These are phyloP conservation scores for Fragum whitleyi DNA, from an alignment of 2,888 invertebrate genomes.

Conservation along the genomic window DNA sequence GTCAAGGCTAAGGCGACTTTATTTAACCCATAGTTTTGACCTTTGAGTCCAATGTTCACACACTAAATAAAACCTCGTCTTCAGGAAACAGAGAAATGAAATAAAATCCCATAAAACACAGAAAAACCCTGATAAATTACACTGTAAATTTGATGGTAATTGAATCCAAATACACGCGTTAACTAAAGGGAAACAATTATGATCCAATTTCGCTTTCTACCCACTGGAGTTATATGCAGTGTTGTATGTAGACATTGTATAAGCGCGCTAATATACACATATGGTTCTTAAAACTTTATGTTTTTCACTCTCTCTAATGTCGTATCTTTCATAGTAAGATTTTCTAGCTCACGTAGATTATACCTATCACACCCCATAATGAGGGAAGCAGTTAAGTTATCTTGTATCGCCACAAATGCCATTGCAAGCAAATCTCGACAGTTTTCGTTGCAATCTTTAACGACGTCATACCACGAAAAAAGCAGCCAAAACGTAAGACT, in stretches of 20 bases:
- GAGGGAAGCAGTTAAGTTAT: neutral
- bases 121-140: no score
- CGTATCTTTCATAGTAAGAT: neutral
- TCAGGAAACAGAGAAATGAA: no score
- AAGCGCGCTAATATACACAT: slow-evolving; percentile 3
- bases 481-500: slow-evolving; percentile 3
- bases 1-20: no score
- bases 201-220: slow-evolving; percentile 5
- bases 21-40: no score
- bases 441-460: neutral
- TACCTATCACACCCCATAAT: slow-evolving; percentile 4
- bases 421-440: neutral
- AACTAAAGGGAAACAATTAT: slow-evolving; percentile 7
- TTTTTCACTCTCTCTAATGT: neutral
- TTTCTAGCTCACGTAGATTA: neutral
- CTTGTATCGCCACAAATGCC: slow-evolving; percentile 2
- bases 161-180: neutral
- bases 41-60: no score
- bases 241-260: neutral
- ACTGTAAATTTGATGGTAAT: neutral
- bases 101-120: no score
- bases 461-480: slow-evolving; percentile 2
- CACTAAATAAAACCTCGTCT: no score
- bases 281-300: neutral
- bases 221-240: slow-evolving; percentile 1